Evolutionary conservation across 1,140 invertebrate genomes (phyloP), one percentile per base, ranked within the genome.

Genomic region (Cataglyphis hispanica): DNA sequence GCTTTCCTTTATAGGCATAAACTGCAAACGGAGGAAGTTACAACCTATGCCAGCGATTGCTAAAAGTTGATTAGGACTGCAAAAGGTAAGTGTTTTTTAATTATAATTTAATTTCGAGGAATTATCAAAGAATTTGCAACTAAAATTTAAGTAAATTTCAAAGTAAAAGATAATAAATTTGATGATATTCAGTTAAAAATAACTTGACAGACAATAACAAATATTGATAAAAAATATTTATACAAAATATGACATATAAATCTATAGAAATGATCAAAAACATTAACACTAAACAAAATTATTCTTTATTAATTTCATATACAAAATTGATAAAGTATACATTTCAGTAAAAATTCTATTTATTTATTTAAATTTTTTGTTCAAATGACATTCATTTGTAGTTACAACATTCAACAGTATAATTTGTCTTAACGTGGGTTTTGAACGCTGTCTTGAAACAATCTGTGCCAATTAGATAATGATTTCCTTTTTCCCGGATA

Each of bases 381-480:
- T 10, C 3, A 75, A 19, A 58, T 25, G 22, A 25, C 13, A 40
- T 2, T 19, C 2, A 6, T 69, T 69, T 40, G 22, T 11, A 53
- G 22, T 37, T 66, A 37, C 13, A 37, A 25, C 8, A 69, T 56
- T 56, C 11, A 80, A 69, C 27, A 37, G 31, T 16, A 13, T n/a
- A 67, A 27, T 50, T 16, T 37, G 16, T 13, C 27, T 50, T 22
- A 46, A 66, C 37, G 25, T 13, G 19, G 11, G 40, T 3, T 43
- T 6, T 22, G 43, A 7, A 22, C 34, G 22, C 22, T 16, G 25
- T 1, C 27, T 66, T 66, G 46, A 25, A 43, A 10, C 22, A 34
- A 77, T 77, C 60, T 64, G 10, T 34, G 22, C 40, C 31, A 80
- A 90, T 86, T 84, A 63, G 46, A 87, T 89, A 89, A 90, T 90